Evolutionary conservation across 2,797 vertebrate species (phyloP), one percentile per base, ranked within the genome.

Genomic region (Lateolabrax maculatus): DNA sequence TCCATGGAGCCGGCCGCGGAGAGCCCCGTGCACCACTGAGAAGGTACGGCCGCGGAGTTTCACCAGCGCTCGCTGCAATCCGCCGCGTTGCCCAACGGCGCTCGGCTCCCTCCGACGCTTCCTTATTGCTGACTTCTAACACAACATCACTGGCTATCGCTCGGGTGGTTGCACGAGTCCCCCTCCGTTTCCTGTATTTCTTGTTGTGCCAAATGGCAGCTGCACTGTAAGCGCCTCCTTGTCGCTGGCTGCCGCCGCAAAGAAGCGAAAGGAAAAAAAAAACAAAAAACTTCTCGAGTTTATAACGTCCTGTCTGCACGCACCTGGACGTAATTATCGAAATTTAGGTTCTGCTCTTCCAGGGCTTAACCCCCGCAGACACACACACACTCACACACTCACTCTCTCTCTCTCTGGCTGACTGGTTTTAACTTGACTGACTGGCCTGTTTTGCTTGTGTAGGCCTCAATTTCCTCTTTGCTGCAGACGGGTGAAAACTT

Each of bases 161-260:
- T 85, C 72, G 84, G 90, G 77, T 90, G 90, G 80, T 87, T 92
- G 88, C 90, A 90, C 66, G 79, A 90, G 84, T 86, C 86, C 92
- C 86, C 92, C 87, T 90, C 79, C 91, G 94, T 93, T 95, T 95
- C 95, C 94, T 95, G 94, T 95, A 95, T 95, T 95, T 95, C 94
- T 94, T 87, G 94, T 94, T 94, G 25, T 93, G 91, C 89, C 92
- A 90, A 94, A 94, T 90, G 90, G 93, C 91, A 93, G 90, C 90
- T 87, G 62, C 71, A 67, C 81, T 52, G 83, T 72, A 55, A 74
- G 87, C 84, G 87, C 87, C 92, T 85, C 84, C 87, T 74, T 71
- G 81, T 75, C 68, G 72, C 55, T 52, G 39, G 72, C 55, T 52
- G 39, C 25, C 89, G 77, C 48, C 41, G n/a, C n/a, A n/a, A n/a